phyloP scores from a whole-genome alignment of 2,888 invertebrate species.

The Caenorhabditis panamensis region DNA sequence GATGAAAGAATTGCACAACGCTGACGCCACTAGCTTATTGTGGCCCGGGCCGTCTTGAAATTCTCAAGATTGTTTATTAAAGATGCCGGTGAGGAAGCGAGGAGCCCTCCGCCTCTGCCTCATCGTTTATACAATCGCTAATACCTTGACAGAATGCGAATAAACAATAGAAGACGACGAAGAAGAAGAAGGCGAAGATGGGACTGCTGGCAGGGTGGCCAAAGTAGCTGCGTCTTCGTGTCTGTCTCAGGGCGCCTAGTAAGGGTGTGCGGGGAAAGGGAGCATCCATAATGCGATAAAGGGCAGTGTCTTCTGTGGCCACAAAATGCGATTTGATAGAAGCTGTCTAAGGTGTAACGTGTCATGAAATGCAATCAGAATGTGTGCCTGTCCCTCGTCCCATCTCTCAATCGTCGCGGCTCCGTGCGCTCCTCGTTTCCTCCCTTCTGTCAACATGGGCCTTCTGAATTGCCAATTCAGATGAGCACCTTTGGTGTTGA shows the following conservation, averaged over 20 bases:
- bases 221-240: constrained; percentile 40
- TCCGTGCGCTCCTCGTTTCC: background rate
- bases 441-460: constrained; percentile 37
- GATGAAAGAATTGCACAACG: constrained; percentile 36
- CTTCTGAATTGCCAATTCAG: constrained; percentile 56
- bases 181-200: constrained; percentile 13
- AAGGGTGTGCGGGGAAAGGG: constrained; percentile 48
- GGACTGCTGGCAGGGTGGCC: constrained; percentile 35
- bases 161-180: constrained; percentile 51
- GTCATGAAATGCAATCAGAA: constrained; percentile 62
- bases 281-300: constrained; percentile 63
- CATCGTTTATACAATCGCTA: constrained; percentile 61
- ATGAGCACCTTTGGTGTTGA: constrained; percentile 26
- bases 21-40: constrained; percentile 5
- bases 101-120: constrained; percentile 31
- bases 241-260: constrained; percentile 27
- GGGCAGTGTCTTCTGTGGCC: constrained; percentile 49
- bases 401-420: constrained; percentile 11
- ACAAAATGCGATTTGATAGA: constrained; percentile 59
- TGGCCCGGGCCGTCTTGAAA: constrained; percentile 24
- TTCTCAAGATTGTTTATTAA: constrained; percentile 59
- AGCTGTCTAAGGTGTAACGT: constrained; percentile 52
- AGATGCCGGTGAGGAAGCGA: constrained; percentile 49
- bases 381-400: constrained; percentile 20
- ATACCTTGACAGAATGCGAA: constrained; percentile 62